Evolutionary conservation across 2,797 vertebrate species (phyloP).

Genomic region (Numenius phaeopus): DNA sequence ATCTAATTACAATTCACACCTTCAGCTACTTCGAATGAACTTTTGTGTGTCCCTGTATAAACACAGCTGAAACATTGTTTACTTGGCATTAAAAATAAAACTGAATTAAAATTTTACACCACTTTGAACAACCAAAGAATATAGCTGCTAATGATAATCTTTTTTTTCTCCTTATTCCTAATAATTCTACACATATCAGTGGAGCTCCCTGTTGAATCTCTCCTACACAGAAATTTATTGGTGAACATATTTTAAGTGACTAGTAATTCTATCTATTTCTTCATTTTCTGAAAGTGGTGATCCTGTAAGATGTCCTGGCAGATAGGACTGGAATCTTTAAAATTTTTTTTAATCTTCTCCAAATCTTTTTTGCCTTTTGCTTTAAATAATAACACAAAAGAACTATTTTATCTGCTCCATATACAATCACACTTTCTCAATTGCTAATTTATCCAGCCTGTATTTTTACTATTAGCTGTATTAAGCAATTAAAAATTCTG

Average conservation of each 20-base stretch:
- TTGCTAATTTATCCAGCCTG: neutral
- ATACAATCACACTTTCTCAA: neutral
- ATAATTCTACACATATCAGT: neutral
- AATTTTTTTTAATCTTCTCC: neutral
- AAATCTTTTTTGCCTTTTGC: neutral
- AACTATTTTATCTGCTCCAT: neutral
- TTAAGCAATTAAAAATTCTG: neutral
- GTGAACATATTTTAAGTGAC: neutral
- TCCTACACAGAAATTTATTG: neutral
- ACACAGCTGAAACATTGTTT: neutral
- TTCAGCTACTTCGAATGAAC: neutral
- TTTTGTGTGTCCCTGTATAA: neutral
- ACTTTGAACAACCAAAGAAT: neutral
- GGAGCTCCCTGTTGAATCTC: neutral
- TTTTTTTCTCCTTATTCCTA: neutral
- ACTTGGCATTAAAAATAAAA: neutral
- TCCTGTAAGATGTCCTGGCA: neutral
- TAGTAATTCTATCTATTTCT: neutral
- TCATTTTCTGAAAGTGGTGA: neutral
- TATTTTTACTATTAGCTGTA: neutral
- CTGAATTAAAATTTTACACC: neutral
- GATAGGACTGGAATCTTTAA: neutral
- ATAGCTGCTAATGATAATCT: neutral
- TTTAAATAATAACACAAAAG: neutral
- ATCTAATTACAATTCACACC: neutral